Evolutionary conservation across 2,888 invertebrate species (phyloP).

Genomic region (Cephus pulcher): DNA sequence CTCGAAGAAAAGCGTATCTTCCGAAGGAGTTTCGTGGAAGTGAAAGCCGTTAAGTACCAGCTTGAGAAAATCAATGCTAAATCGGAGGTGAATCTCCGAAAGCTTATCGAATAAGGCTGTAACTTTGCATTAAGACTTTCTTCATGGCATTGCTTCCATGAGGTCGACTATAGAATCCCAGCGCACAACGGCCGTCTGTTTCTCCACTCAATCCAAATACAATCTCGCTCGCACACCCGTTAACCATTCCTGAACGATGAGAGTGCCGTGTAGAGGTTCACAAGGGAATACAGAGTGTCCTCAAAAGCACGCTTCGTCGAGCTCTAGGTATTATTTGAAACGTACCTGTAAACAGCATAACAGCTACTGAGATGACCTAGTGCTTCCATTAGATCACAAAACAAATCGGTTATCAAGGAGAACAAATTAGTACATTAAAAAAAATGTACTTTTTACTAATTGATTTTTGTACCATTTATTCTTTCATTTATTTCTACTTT

Average conservation of each 20-base stretch:
- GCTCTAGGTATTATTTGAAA: too few relatives aligned
- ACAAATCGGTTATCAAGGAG: too few relatives aligned
- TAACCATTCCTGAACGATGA: constrained; percentile 18
- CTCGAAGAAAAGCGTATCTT: neutral
- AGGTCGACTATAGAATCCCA: neutral
- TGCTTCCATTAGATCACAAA: too few relatives aligned
- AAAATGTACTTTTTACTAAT: too few relatives aligned
- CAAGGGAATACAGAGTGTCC: too few relatives aligned
- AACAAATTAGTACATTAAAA: too few relatives aligned
- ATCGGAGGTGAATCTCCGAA: constrained; percentile 25
- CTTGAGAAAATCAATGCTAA: constrained; percentile 26
- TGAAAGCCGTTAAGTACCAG: constrained; percentile 18
- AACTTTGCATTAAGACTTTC: constrained; percentile 27
- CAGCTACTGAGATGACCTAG: too few relatives aligned
- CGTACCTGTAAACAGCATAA: too few relatives aligned
- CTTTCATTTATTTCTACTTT: too few relatives aligned
- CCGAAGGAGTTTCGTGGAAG: constrained; percentile 14
- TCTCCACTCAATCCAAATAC: constrained; percentile 14
- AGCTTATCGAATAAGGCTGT: constrained; percentile 29
- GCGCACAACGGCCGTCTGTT: constrained; percentile 1
- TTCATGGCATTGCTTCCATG: constrained; percentile 6
- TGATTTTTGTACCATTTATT: too few relatives aligned
- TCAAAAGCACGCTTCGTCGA: too few relatives aligned
- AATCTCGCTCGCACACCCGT: constrained; percentile 14
- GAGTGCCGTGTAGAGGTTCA: neutral